phyloP scores from a whole-genome alignment of 2,113 vertebrate genomes.

The Festucalex cinctus region DNA sequence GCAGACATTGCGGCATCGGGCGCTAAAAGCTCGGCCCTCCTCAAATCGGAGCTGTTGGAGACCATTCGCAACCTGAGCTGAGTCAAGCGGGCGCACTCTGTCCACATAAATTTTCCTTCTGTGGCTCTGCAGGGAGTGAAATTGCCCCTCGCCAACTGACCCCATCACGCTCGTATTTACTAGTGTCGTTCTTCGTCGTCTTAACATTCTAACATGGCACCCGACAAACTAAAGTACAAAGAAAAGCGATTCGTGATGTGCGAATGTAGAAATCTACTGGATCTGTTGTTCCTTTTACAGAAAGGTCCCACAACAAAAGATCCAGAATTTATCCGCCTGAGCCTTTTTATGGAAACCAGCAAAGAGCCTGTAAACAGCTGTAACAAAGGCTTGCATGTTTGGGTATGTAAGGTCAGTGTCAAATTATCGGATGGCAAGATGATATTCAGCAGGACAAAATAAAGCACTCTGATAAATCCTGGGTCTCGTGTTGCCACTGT shows the following conservation, averaged over 20 bases:
- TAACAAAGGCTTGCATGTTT: no score
- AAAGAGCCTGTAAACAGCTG: no score
- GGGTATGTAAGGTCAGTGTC: no score
- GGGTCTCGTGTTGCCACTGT: background rate
- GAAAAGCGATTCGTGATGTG: background rate
- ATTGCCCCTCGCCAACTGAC: conserved; percentile 4
- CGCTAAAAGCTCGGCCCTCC: conserved; percentile 56
- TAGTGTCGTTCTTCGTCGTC: background rate
- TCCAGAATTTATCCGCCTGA: background rate
- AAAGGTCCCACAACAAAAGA: background rate
- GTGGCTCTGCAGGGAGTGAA: conserved; percentile 11
- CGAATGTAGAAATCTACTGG: background rate
- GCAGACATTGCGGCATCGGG: conserved; percentile 79
- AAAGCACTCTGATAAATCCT: background rate
- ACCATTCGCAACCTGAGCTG: conserved; percentile 76
- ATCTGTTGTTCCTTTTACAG: background rate
- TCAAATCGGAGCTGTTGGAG: conserved; percentile 77
- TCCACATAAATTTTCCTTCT: conserved; percentile 10
- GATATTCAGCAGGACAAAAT: no score
- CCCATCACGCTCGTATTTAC: conserved; percentile 25
- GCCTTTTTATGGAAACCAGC: no score
- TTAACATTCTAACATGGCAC: conserved; percentile 1
- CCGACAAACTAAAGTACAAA: background rate
- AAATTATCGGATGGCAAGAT: no score
- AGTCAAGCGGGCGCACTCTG: conserved; percentile 27